These are phyloP conservation scores for Macrotrachela quadricornifera DNA, from an alignment of 1,140 invertebrate species.

Conservation along the genomic window DNA sequence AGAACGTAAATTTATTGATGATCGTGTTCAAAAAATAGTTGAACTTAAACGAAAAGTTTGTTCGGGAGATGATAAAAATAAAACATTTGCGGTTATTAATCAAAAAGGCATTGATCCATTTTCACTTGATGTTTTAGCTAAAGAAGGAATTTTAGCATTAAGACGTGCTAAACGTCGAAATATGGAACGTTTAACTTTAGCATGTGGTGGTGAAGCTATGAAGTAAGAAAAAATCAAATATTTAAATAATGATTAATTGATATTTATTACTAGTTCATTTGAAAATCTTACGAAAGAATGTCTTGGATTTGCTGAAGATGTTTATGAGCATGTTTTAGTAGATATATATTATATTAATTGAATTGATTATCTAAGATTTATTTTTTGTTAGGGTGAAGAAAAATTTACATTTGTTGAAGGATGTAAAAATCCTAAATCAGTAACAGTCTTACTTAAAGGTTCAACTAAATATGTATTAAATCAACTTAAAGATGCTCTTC, in stretches of 20 bases:
- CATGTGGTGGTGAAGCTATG: conserved; percentile 84
- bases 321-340: conserved; percentile 71
- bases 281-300: conserved; percentile 40
- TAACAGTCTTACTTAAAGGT: conserved; percentile 85
- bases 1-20: conserved; percentile 86
- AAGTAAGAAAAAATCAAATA: no score
- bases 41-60: conserved; percentile 79
- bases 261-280: conserved; percentile 49
- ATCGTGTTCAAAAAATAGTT: conserved; percentile 80
- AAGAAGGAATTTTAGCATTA: conserved; percentile 76
- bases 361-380: not conserved
- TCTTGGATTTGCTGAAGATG: conserved; percentile 73
- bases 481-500: conserved; percentile 87
- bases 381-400: conserved; percentile 52
- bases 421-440: conserved; percentile 78
- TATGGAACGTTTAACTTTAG: conserved; percentile 80
- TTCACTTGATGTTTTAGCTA: conserved; percentile 79
- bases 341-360: no score
- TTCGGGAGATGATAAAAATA: conserved; percentile 61
- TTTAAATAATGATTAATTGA: no score
- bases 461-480: conserved; percentile 80
- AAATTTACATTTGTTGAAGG: conserved; percentile 94
- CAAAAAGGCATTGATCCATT: conserved; percentile 97
- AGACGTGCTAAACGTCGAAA: conserved; percentile 88
- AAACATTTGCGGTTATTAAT: conserved; percentile 84